These are phyloP conservation scores for Circaetus cinerascens DNA, from an alignment of 2,113 vertebrate genomes.

Conservation along the genomic window DNA sequence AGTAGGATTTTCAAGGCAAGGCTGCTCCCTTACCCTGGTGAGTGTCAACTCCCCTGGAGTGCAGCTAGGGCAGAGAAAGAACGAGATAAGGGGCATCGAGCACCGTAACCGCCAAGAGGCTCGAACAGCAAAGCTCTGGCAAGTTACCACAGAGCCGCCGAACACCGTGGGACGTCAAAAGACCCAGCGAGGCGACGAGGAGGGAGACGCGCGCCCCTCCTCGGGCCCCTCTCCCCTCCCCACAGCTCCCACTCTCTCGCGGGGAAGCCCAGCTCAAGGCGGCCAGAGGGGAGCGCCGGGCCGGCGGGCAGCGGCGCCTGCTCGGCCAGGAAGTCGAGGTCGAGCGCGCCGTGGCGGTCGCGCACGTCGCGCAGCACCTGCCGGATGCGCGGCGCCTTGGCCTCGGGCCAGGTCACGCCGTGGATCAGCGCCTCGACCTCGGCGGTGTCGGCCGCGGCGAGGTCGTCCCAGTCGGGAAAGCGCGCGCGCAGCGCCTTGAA, in stretches of 20 bases:
- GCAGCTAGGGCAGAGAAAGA: not conserved
- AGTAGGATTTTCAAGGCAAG: not conserved
- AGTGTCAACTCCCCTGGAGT: fast-evolving
- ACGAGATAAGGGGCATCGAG: not conserved
- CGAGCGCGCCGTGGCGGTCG: no score
- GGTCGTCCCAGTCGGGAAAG: no score
- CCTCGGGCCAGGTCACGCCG: no score
- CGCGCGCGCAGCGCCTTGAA: no score
- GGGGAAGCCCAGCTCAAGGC: not conserved
- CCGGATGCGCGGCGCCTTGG: no score
- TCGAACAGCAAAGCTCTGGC: not conserved
- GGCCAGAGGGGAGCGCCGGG: not conserved
- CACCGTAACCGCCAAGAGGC: fast-evolving
- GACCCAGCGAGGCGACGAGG: not conserved
- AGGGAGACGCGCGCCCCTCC: not conserved
- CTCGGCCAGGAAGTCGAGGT: no score
- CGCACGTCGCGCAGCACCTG: no score
- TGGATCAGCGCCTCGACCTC: no score
- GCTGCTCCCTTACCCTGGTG: not conserved
- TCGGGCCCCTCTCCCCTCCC: not conserved
- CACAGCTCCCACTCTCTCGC: not conserved
- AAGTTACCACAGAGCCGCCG: not conserved
- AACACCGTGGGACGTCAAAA: not conserved
- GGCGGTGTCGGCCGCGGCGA: no score
- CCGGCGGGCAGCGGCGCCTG: not conserved